Conservation (phyloP, 2,888 invertebrate genomes). For the Diarsia dahlii region DNA sequence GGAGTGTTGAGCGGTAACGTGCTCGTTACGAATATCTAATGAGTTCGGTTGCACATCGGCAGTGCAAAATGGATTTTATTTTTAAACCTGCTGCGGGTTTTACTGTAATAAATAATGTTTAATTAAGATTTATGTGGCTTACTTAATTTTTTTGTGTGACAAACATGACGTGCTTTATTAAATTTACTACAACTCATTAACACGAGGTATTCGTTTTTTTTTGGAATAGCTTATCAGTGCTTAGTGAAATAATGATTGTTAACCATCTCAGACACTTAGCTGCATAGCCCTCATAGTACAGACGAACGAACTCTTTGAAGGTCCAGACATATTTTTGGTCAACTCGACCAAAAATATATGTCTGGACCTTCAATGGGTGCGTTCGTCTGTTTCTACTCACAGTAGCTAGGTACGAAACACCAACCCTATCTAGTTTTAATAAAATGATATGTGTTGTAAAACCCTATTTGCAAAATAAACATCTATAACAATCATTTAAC, state of each 20-base stretch:
- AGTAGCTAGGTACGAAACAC: too few species aligned
- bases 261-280: too few species aligned
- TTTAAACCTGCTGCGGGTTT: constrained; percentile 25
- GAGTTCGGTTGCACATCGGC: constrained; percentile 53
- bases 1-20: constrained; percentile 54
- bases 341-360: too few species aligned
- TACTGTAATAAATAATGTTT: constrained; percentile 34
- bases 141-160: neutral
- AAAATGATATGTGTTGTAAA: too few species aligned
- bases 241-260: neutral
- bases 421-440: too few species aligned
- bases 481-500: too few species aligned
- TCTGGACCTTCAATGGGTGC: too few species aligned
- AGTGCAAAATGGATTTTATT: constrained; percentile 43
- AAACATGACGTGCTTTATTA: neutral
- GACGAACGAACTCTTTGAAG: too few species aligned
- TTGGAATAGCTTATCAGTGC: constrained; percentile 3
- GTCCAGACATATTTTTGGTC: too few species aligned
- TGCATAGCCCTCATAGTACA: too few species aligned
- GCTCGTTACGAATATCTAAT: constrained; percentile 65
- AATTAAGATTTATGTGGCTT: constrained; percentile 45
- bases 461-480: too few species aligned
- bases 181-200: neutral
- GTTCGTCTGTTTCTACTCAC: too few species aligned
- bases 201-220: neutral